Evolutionary conservation across 1,140 invertebrate species (phyloP).

Genomic region (Steinernema feltiae): DNA sequence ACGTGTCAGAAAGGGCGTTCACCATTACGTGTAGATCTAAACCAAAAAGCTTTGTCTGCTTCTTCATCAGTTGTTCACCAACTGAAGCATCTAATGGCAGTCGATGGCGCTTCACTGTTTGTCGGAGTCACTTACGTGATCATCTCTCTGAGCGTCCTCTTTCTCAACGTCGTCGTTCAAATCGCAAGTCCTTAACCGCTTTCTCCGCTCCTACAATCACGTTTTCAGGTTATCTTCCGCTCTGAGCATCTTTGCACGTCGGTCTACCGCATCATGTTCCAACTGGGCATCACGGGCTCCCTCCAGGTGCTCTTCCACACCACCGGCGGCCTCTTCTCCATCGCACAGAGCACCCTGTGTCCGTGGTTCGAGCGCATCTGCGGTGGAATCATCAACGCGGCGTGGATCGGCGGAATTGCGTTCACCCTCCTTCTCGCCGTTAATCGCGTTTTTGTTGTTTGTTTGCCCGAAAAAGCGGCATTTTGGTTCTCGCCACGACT

Average conservation of each 20-base stretch:
- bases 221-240: neutral
- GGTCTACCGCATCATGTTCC: neutral
- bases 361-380: neutral
- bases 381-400: neutral
- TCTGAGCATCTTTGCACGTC: neutral
- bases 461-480: neutral
- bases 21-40: too few relatives aligned
- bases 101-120: too few relatives aligned
- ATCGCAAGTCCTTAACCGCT: too few relatives aligned
- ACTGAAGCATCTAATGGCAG: too few relatives aligned
- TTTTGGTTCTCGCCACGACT: neutral
- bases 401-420: neutral
- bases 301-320: neutral
- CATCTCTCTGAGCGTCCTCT: too few relatives aligned
- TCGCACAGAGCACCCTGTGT: too few relatives aligned
- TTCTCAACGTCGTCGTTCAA: too few relatives aligned
- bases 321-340: neutral
- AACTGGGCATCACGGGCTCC: neutral
- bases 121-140: too few relatives aligned
- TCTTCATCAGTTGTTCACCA: too few relatives aligned
- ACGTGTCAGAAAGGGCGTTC: too few relatives aligned
- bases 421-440: neutral
- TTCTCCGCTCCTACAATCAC: too few relatives aligned
- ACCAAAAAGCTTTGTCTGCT: too few relatives aligned
- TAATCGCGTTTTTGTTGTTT: neutral